Percentiles rank a stretch among this genome's conserved stretches.
These are phyloP conservation scores for Neolamprologus sp. DNA, from an alignment of 2,113 vertebrate species.

Conservation along the genomic window DNA sequence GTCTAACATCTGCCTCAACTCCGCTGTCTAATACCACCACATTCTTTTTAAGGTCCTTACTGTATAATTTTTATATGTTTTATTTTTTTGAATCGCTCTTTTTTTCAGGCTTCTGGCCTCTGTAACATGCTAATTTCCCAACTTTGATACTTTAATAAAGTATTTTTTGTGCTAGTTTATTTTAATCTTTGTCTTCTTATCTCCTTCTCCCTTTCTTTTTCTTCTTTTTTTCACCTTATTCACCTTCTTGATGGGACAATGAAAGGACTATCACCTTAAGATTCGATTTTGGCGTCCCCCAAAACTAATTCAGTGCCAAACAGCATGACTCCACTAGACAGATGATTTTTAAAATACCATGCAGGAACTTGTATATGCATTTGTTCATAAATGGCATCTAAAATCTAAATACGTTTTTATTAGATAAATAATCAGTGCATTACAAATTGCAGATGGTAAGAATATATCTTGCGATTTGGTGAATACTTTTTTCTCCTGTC, in stretches of 20 bases:
- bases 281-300: neutral
- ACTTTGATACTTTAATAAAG: neutral
- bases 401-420: neutral
- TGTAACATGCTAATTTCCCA: neutral
- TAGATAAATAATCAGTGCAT: neutral
- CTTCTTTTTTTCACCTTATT: neutral
- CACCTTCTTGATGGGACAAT: neutral
- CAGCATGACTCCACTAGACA: neutral
- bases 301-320: neutral
- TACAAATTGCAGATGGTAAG: neutral
- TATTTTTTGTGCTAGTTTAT: neutral
- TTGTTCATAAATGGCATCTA: neutral
- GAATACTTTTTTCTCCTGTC: neutral
- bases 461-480: neutral
- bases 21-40: neutral
- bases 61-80: neutral
- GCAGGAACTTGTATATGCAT: neutral
- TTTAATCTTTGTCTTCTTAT: neutral
- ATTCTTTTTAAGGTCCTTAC: neutral
- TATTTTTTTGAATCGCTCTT: neutral
- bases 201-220: neutral
- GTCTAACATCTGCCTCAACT: neutral
- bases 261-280: fast-evolving
- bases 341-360: neutral
- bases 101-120: neutral